Evolutionary conservation across 2,113 vertebrate species (phyloP).

Genomic region (Perognathus longimembris): DNA sequence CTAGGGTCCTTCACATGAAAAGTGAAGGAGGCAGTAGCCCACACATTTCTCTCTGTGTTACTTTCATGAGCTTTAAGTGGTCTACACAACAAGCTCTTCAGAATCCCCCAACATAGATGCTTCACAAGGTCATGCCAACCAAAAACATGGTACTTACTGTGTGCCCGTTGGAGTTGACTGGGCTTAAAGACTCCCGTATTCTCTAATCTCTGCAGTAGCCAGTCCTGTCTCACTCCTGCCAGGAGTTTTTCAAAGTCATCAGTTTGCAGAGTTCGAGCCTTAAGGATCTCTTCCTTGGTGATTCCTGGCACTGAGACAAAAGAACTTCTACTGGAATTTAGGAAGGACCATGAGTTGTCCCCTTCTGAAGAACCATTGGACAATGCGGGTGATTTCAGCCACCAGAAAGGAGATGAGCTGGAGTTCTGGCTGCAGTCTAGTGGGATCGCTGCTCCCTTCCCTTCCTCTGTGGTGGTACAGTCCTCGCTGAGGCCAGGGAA

Average conservation of each 20-base stretch:
- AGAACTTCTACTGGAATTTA: slow-evolving; percentile 71
- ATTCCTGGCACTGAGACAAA: slow-evolving; percentile 59
- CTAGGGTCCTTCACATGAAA: not conserved
- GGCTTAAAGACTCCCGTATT: slow-evolving; percentile 88
- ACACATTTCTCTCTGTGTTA: not conserved
- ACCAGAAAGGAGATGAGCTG: slow-evolving; percentile 53
- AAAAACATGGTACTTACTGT: slow-evolving; percentile 87
- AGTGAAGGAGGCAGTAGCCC: not conserved
- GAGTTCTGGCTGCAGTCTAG: slow-evolving; percentile 71
- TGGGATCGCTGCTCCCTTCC: not conserved
- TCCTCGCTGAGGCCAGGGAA: not conserved
- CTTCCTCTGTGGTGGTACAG: slow-evolving; percentile 83
- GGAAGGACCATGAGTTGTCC: not conserved
- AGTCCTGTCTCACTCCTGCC: slow-evolving; percentile 90
- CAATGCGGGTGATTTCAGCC: slow-evolving; percentile 38
- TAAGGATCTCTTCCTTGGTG: slow-evolving; percentile 63
- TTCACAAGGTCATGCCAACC: not conserved
- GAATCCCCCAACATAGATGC: not conserved
- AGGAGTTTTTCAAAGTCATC: slow-evolving; percentile 90
- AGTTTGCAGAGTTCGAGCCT: slow-evolving; percentile 84
- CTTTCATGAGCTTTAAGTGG: not conserved
- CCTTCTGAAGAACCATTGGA: slow-evolving; percentile 72
- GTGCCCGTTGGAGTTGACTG: slow-evolving; percentile 77
- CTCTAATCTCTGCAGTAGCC: slow-evolving; percentile 90
- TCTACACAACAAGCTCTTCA: too few species aligned